Evolutionary conservation across 2,113 vertebrate genomes (phyloP), one percentile per base, ranked within the genome.

Genomic region (Microcebus murinus): DNA sequence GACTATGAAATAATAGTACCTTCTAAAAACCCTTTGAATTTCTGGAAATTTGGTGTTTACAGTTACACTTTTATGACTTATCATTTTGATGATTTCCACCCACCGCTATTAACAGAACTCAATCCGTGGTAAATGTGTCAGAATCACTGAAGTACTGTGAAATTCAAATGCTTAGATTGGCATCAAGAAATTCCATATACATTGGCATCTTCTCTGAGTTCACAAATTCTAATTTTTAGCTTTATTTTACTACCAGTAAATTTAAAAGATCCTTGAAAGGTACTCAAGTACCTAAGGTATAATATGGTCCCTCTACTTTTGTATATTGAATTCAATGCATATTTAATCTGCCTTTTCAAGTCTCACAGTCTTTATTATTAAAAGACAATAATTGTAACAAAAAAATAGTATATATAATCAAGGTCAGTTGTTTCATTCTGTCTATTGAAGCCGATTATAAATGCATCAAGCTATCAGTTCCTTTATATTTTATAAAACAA

Each of bases 251-350:
- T 79, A 65, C 2, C 15, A 74, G 61, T 39, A 74, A 61, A 92
- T 87, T 93, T 95, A 86, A 92, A 91, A 80, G 91, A 74, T 57
- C 48, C 3, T 63, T 87, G n/a, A 96, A 67, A 90, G 31, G 6
- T 36, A 63, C 8, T 57, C 55, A 83, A 42, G 27, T 57, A 42
- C 36, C 23, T 67, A 80, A 82, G 17, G 18, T 45, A 52, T 36
- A 36, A 63, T 70, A 63, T 36, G 81, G 4, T 52, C 13, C 14
- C 15, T 2, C 13, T 14, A 52, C 39, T 95, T 77, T 25, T 94
- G 13, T 17, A 76, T 8, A 13, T 6, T 84, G 52, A 94, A 52
- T n/a, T 74, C 12, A 83, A 83, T 29, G 45, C 13, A 67, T 82
- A 52, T 39, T 36, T 77, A 55, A 42, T 4, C 12, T 91, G 0